Percentiles rank a stretch among this genome's conserved stretches.
phyloP scores from a whole-genome alignment of 1,140 invertebrate genomes.

The Mesaphorura yosii region DNA sequence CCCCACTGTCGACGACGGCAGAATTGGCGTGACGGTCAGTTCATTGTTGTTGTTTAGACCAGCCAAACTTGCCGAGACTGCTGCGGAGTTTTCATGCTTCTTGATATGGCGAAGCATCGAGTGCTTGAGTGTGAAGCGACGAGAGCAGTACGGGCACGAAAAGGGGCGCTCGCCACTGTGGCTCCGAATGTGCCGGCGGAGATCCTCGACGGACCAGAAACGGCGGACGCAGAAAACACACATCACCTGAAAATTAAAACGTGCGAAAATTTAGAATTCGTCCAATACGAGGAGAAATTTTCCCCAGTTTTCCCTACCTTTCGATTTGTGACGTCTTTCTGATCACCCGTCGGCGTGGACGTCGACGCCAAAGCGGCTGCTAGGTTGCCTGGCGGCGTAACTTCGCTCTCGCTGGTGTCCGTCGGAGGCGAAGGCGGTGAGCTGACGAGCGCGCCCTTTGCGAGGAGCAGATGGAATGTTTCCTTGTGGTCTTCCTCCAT shows the following conservation, averaged over 20 bases:
- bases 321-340: slow-evolving; percentile 21
- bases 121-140: slow-evolving; percentile 82
- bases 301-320: slow-evolving; percentile 17
- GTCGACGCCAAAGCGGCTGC: slow-evolving; percentile 7
- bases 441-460: slow-evolving; percentile 55
- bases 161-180: slow-evolving; percentile 72
- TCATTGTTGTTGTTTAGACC: no score
- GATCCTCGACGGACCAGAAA: slow-evolving; percentile 86
- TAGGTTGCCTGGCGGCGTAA: no score
- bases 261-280: neutral
- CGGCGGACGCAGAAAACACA: slow-evolving; percentile 83
- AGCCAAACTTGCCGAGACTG: slow-evolving; percentile 11
- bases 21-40: slow-evolving; percentile 7
- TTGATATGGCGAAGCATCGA: slow-evolving; percentile 83
- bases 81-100: slow-evolving; percentile 50
- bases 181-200: slow-evolving; percentile 79
- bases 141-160: slow-evolving; percentile 54
- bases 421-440: slow-evolving; percentile 25
- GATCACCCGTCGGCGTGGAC: slow-evolving; percentile 1
- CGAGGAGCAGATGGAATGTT: slow-evolving; percentile 50
- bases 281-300: neutral
- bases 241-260: slow-evolving; percentile 50
- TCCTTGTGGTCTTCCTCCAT: slow-evolving; percentile 29
- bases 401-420: slow-evolving; percentile 26
- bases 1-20: neutral